These are phyloP conservation scores for Diarsia brunnea DNA, from an alignment of 2,888 invertebrate genomes.

Conservation along the genomic window DNA sequence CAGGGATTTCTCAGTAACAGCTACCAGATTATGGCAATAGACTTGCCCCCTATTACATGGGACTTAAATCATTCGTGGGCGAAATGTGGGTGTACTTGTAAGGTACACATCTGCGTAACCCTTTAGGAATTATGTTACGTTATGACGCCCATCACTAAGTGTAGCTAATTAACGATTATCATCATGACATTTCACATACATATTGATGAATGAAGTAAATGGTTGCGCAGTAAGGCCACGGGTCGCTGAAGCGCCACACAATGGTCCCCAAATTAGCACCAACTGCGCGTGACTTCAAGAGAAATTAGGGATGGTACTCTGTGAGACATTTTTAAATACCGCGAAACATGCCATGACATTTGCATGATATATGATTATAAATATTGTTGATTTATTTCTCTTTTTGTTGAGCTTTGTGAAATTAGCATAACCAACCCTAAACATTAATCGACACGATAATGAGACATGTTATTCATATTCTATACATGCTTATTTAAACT, in stretches of 20 bases:
- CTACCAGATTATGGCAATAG: too few species aligned
- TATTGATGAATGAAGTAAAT: slow-evolving; percentile 24
- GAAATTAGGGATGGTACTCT: slow-evolving; percentile 8
- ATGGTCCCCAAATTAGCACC: slow-evolving; percentile 29
- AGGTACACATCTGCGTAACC: too few species aligned
- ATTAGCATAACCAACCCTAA: neutral
- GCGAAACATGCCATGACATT: slow-evolving; percentile 10
- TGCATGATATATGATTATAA: slow-evolving; percentile 23
- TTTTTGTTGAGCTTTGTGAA: neutral
- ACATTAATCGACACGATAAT: neutral
- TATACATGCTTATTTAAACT: neutral
- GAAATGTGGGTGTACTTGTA: too few species aligned
- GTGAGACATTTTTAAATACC: slow-evolving; percentile 20
- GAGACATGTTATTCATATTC: neutral
- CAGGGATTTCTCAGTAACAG: too few species aligned
- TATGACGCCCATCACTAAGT: too few species aligned
- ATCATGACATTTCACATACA: slow-evolving; percentile 21
- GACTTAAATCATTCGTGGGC: too few species aligned
- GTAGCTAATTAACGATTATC: neutral
- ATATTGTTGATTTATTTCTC: slow-evolving; percentile 6
- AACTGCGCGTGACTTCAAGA: slow-evolving; percentile 4
- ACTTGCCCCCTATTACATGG: too few species aligned
- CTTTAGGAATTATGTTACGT: too few species aligned
- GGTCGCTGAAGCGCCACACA: slow-evolving; percentile 7
- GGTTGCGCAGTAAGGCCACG: slow-evolving; percentile 3